Evolutionary conservation across 2,888 invertebrate species (phyloP), one percentile per base, ranked within the genome.

Genomic region (Pheosia tremula): DNA sequence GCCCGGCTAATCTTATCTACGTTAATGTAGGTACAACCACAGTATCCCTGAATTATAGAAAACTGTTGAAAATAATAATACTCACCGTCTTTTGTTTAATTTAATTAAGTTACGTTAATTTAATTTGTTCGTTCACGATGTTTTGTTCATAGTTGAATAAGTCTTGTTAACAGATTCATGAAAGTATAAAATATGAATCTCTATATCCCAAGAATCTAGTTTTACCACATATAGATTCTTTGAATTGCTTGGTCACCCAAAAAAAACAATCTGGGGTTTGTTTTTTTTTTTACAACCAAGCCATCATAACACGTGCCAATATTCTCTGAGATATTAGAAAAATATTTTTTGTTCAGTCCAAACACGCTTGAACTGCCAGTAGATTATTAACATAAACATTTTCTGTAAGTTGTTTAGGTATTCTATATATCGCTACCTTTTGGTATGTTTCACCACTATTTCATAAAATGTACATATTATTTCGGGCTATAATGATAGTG

Each of bases 211-310:
- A 6, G 43, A 43, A 4, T 43, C 43, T 43, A 43, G 43, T 43
- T 8, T 39, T 43, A 0, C 8, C 43, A 43, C 43, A 43, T 43
- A 43, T 43, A 3, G 24, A 80, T 70, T 82, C 85, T 87, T 87
- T 86, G 84, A 86, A 85, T 66, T 72, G 70, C 75, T 80, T 76
- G 76, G 77, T 77, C 80, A 73, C 78, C 82, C 78, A 24, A 72
- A 71, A 78, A 71, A 74, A 77, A 24, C 24, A 24, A 24, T 24
- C 24, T 24, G 24, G 24, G 24, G 24, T 24, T 24, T 82, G 86
- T 85, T 82, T 81, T 82, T 79, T 82, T 79, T 87, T 87, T 87
- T 86, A 87, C 81, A 80, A 63, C 83, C 79, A 63, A 67, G 72
- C 81, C 81, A 82, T 85, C 84, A 85, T 83, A 80, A 75, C 75